Base-by-base conservation (phyloP, 2,797 vertebrate species). In the Artibeus jamaicensis region DNA sequence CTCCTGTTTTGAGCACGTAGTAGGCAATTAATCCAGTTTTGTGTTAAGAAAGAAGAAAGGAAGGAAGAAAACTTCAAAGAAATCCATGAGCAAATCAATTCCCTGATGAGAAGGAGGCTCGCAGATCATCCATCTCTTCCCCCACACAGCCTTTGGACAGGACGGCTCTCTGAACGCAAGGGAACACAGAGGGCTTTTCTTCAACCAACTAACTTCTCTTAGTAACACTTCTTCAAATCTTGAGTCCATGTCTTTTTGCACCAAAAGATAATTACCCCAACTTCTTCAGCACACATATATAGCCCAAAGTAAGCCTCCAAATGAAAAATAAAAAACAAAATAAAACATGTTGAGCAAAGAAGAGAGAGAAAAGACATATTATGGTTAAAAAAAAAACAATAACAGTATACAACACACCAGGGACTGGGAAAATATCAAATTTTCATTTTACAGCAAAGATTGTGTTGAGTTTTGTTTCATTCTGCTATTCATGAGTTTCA, bases 401-500 rank as follows among this genome's bases (percentile, higher is more conserved):
- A 84, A 94, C 32, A 83, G 88, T 44, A 46, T 55, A 97, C 84
- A 86, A 88, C 86, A 94, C 92, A 96, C 95, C n/a, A 95, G 96
- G 73, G 93, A 46, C 53, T 96, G 81, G 53, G 29, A 86, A 97
- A 95, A 91, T 84, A 96, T 85, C 91, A 94, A 88, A 94, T 87
- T 83, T 92, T 94, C 86, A 96, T 97, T 95, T 97, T 76, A 67
- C 44, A 83, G 57, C 86, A 87, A 95, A 96, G 68, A 93, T 81
- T 76, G 59, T 67, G 83, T 71, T 89, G 29, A 26, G 93, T 97
- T 94, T 97, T 91, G 79, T 92, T 97, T 97, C 95, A 86, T 94
- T 96, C 82, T 94, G 91, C 93, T 96, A 6, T 95, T 97, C 76
- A 68, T 79, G 86, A 97, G 88, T 95, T 88, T 86, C 85, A 88